These are phyloP conservation scores for Hydrochoerus hydrochaeris DNA, from an alignment of 2,113 vertebrate genomes.

Conservation along the genomic window DNA sequence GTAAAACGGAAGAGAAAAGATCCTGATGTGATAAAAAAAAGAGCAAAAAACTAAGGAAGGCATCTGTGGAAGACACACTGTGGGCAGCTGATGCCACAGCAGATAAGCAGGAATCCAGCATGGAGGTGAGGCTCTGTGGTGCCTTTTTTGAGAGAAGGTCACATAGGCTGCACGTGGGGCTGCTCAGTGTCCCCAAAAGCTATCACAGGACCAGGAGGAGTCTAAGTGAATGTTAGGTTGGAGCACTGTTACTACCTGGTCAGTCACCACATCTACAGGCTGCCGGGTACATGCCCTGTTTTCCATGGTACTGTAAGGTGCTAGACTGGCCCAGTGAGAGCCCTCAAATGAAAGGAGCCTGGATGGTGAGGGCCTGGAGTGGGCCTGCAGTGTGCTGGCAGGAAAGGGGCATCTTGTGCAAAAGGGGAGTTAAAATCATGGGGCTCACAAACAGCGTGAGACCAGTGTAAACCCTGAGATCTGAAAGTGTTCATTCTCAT, in stretches of 20 bases:
- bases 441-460: background rate
- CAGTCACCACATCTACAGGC: fast-evolving
- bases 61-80: fast-evolving
- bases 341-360: background rate
- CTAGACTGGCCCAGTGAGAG: fast-evolving
- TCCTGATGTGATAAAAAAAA: slow-evolving; percentile 51
- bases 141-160: background rate
- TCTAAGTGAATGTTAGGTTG: fast-evolving
- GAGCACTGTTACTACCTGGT: too few relatives aligned
- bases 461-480: background rate
- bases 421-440: background rate
- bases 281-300: background rate
- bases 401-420: fast-evolving
- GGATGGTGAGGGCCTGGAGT: background rate
- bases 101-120: background rate
- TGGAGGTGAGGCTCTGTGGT: slow-evolving; percentile 67
- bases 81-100: fast-evolving
- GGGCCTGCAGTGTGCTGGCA: background rate
- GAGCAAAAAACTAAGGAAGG: slow-evolving; percentile 74
- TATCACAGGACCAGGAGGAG: fast-evolving
- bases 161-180: fast-evolving
- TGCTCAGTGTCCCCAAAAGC: fast-evolving
- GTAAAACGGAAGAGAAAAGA: slow-evolving; percentile 67
- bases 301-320: too few relatives aligned
- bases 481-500: background rate